Evolutionary conservation across 2,888 invertebrate genomes (phyloP).

Genomic region (Serripes groenlandicus): DNA sequence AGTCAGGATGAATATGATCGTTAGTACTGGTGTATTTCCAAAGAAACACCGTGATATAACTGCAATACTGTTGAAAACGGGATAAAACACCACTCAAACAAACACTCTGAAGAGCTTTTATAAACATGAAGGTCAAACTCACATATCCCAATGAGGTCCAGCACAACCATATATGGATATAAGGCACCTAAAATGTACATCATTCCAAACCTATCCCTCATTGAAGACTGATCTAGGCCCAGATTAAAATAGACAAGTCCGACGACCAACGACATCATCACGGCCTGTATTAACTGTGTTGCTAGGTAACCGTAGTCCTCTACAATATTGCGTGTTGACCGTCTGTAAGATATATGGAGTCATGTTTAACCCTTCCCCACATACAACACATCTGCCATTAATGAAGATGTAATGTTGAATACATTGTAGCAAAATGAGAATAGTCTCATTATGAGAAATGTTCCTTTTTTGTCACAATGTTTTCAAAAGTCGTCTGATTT

Average conservation of each 20-base stretch:
- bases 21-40: too few species aligned
- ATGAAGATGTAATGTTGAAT: background rate
- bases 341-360: slow-evolving; percentile 64
- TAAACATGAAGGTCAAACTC: too few species aligned
- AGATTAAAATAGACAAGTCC: slow-evolving; percentile 79
- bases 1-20: too few species aligned
- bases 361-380: background rate
- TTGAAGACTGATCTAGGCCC: slow-evolving; percentile 71
- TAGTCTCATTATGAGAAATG: background rate
- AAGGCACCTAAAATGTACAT: slow-evolving; percentile 80
- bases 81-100: too few species aligned
- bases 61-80: too few species aligned
- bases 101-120: too few species aligned
- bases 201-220: slow-evolving; percentile 81
- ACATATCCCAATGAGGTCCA: slow-evolving; percentile 81
- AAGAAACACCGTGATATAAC: too few species aligned
- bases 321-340: slow-evolving; percentile 76
- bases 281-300: slow-evolving; percentile 78
- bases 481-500: too few species aligned
- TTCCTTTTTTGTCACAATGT: background rate
- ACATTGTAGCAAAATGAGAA: background rate
- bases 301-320: slow-evolving; percentile 80
- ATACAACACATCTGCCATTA: background rate
- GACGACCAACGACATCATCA: slow-evolving; percentile 80
- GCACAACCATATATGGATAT: slow-evolving; percentile 82